Conservation (phyloP, 2,113 vertebrate species). For the Dipodomys merriami region DNA sequence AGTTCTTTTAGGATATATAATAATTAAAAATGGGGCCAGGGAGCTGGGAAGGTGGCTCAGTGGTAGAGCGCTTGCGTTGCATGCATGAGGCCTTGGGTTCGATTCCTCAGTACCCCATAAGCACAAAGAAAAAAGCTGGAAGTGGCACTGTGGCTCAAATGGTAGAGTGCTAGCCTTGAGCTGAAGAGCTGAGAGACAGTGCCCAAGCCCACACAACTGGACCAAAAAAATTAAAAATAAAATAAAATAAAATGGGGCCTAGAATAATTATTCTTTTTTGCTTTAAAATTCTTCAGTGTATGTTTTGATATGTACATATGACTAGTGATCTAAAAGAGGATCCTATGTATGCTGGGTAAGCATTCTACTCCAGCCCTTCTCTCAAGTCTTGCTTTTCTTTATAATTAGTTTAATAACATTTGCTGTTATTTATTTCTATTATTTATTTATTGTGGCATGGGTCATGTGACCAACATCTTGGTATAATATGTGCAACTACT, state of each 20-base stretch:
- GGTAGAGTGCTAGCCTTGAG: no score
- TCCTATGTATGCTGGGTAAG: background rate
- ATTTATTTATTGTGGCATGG: slow-evolving; percentile 1
- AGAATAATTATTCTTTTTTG: background rate
- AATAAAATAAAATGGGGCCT: background rate
- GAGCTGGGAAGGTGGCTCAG: no score
- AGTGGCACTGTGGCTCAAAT: no score
- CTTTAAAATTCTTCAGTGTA: background rate
- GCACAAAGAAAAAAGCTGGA: no score
- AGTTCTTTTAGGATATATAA: background rate
- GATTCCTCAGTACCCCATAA: no score
- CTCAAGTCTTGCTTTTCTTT: background rate
- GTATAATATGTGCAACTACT: background rate
- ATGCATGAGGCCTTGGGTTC: no score
- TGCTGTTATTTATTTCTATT: background rate
- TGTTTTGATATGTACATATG: background rate
- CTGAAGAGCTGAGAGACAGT: no score
- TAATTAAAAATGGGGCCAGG: background rate
- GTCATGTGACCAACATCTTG: background rate
- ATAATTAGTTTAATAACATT: no score
- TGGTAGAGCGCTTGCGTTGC: no score
- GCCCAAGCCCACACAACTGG: no score
- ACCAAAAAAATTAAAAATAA: background rate
- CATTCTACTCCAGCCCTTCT: background rate
- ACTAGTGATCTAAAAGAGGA: background rate